These are phyloP conservation scores for Mactra quadrangularis DNA, from an alignment of 1,140 invertebrate species.

Conservation along the genomic window DNA sequence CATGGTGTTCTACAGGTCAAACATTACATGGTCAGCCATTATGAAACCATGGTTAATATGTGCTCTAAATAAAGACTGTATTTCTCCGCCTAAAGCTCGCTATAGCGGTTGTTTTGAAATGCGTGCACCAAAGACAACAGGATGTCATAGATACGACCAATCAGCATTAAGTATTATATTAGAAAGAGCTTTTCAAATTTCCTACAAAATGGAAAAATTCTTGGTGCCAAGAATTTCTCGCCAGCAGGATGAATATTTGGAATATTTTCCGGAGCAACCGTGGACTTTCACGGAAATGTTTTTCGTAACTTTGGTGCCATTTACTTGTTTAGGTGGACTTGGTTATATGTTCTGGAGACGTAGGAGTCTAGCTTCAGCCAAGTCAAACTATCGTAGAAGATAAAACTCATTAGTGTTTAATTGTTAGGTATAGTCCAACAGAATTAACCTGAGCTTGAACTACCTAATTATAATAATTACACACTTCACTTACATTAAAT, in stretches of 20 bases:
- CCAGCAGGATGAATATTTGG: slow-evolving; percentile 44
- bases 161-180: slow-evolving; percentile 77
- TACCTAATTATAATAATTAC: too few relatives aligned
- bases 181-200: slow-evolving; percentile 72
- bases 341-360: slow-evolving; percentile 50
- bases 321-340: slow-evolving; percentile 41
- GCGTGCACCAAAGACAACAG: slow-evolving; percentile 75
- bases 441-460: too few relatives aligned
- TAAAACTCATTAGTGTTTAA: slow-evolving; percentile 2
- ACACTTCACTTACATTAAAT: too few relatives aligned
- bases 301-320: slow-evolving; percentile 52
- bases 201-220: slow-evolving; percentile 67
- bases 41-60: slow-evolving; percentile 80
- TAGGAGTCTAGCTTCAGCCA: slow-evolving; percentile 8
- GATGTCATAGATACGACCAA: slow-evolving; percentile 78
- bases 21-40: slow-evolving; percentile 68
- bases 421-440: too few relatives aligned
- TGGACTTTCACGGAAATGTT: slow-evolving; percentile 67
- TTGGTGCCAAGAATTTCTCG: slow-evolving; percentile 47
- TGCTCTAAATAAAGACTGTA: slow-evolving; percentile 73
- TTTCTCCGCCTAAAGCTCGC: slow-evolving; percentile 69
- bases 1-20: slow-evolving; percentile 75
- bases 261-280: slow-evolving; percentile 67
- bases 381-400: slow-evolving; percentile 35
- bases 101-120: slow-evolving; percentile 74